phyloP scores from a whole-genome alignment of 2,888 invertebrate species.

The Scaeva pyrastri region DNA sequence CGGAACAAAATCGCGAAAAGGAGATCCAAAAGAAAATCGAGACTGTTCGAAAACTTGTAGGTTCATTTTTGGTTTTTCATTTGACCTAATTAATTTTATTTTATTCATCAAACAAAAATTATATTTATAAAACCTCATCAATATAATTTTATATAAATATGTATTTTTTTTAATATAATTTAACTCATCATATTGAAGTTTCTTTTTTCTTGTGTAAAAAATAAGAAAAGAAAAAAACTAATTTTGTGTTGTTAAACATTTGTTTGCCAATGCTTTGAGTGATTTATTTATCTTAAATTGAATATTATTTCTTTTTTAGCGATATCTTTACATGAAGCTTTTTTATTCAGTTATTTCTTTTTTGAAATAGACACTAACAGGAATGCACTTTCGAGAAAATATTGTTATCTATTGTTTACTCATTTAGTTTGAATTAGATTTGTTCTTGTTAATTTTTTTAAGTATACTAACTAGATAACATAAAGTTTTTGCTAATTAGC shows the following conservation, averaged over 20 bases:
- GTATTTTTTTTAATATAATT: too few species aligned
- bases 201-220: background rate
- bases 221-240: background rate
- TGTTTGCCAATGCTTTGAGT: slow-evolving; percentile 64
- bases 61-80: slow-evolving; percentile 81
- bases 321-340: slow-evolving; percentile 1
- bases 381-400: slow-evolving; percentile 9
- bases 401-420: background rate
- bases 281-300: slow-evolving; percentile 6
- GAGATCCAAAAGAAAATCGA: slow-evolving; percentile 94
- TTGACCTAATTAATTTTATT: slow-evolving; percentile 45
- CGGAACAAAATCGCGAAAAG: slow-evolving; percentile 93
- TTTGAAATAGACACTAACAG: background rate
- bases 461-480: too few species aligned
- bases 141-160: background rate
- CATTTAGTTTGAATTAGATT: background rate
- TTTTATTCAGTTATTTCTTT: background rate
- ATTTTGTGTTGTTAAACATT: background rate
- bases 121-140: background rate
- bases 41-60: slow-evolving; percentile 92
- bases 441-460: background rate
- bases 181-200: slow-evolving; percentile 1
- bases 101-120: slow-evolving; percentile 16
- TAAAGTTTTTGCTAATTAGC: too few species aligned
- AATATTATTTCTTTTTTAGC: slow-evolving; percentile 11